Base-by-base conservation (phyloP, 2,113 vertebrate genomes). In the Hemichromis elongatus region DNA sequence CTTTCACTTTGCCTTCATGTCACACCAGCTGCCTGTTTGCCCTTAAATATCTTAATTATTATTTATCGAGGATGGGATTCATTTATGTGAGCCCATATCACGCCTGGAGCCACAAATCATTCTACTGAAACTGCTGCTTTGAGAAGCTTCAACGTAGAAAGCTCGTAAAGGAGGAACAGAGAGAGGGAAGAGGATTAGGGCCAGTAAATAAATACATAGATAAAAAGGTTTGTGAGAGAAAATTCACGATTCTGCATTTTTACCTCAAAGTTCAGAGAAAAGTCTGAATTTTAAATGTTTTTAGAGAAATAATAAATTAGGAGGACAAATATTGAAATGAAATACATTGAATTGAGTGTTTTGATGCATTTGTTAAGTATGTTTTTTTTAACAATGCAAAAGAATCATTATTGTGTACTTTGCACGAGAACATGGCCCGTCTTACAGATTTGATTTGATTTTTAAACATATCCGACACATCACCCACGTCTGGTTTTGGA, bases 1-100 rank as follows among this genome's bases (percentile, higher is more conserved):
- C 73, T 18, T 55, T 89, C 80, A 59, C 80, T 81, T 86, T 56
- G 45, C 79, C 21, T 89, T 56, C 24, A 56, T 77, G 45, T 85
- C 80, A 52, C 73, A 56, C 13, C 11, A 52, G 59, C 45, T 82
- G 24, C 26, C 12, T 53, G 12, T 30, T 86, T 26, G 6, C 16
- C 9, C 26, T 68, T 7, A 82, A 68, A 54, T 30, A 7, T 14
- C 16, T 12, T 42, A 40, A 86, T 86, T 80, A 52, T 42, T 52
- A 55, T 37, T 57, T 50, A 68, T 73, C 19, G 52, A 5, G 19
- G 53, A 68, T 5, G 18, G 45, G n/a, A 75, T 50, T 73, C 4
- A 9, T 56, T 28, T n/a, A 66, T 18, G n/a, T 37, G 19, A 7
- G 18, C 68, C 4, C 10, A n/a, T 37, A n/a, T 6, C 18, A 2